Base-by-base conservation (phyloP, 2,888 invertebrate species). In the Ennomos erosarius region DNA sequence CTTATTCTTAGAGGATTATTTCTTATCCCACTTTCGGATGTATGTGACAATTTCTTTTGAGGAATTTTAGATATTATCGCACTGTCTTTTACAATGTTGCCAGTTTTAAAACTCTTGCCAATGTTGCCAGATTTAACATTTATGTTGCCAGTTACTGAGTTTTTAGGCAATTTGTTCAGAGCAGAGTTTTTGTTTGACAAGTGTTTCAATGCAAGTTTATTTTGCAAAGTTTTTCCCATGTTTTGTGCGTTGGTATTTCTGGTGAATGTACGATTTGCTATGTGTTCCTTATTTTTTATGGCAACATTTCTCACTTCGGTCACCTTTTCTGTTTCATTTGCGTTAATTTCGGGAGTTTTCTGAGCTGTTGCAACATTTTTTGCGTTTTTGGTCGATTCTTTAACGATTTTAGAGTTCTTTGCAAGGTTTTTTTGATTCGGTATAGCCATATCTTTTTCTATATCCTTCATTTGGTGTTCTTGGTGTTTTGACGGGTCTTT, bases 1-100 rank as follows among this genome's bases (percentile, higher is more conserved):
- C 85, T 88, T 0, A 79, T 73, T 36, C 85, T 69, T 0, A 79
- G 26, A 0, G 78, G 64, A 53, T 79, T 75, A 13, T 74, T 78
- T 58, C 72, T 79, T 0, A 71, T 50, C 13, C 56, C 55, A 8
- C 57, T 72, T 38, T 73, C 71, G 3, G 68, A 65, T 2, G 67
- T 52, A 0, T 63, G 51, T 0, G 74, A 62, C 1, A 73, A n/a
- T 35, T 70, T 76, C 43, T 78, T 84, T 47, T 76, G 78, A 0
- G 85, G 82, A 38, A 86, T 84, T 59, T 81, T 85, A 0, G 85
- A 74, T 0, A 52, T 59, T 38, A 62, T 69, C 44, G 37, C 16
- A 9, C 36, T 54, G 9, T 57, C 55, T 6, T 49, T 55, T 0
- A n/a, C 9, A 11, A 44, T 39, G 43, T 42, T 58, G 13, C 48